These are phyloP conservation scores for Malthinus seriepunctatus DNA, from an alignment of 2,888 invertebrate genomes.

Conservation along the genomic window DNA sequence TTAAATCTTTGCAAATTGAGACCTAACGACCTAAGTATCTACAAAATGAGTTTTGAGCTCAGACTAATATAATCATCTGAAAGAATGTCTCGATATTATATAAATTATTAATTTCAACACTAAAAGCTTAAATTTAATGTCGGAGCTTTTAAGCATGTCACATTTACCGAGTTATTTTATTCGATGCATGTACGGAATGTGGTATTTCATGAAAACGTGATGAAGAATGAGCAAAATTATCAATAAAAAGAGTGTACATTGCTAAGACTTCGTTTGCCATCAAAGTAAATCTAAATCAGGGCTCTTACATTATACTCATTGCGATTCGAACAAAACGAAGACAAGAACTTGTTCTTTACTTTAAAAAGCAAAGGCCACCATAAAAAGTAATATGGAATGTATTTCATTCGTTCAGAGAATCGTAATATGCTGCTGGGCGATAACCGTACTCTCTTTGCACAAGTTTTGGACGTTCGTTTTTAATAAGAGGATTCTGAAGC, in stretches of 20 bases:
- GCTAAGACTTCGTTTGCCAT: conserved; percentile 11
- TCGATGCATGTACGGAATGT: conserved; percentile 13
- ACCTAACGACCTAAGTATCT: too few relatives aligned
- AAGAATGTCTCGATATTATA: too few relatives aligned
- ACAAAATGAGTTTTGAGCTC: too few relatives aligned
- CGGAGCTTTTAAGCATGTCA: not conserved
- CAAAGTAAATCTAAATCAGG: conserved; percentile 20
- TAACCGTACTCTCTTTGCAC: conserved; percentile 6
- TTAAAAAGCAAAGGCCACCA: conserved; percentile 13
- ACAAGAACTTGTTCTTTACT: conserved; percentile 17
- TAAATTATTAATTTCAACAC: too few relatives aligned
- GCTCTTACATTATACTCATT: conserved; percentile 17
- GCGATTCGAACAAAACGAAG: conserved; percentile 14
- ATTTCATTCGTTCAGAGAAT: conserved; percentile 20
- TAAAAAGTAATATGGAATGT: conserved; percentile 20
- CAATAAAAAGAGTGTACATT: conserved; percentile 14
- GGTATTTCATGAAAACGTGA: conserved; percentile 18
- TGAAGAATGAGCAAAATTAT: conserved; percentile 18
- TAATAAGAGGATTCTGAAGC: not conserved
- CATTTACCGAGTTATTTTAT: conserved; percentile 15
- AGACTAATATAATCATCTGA: too few relatives aligned
- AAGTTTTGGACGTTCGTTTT: not conserved
- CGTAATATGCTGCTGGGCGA: conserved; percentile 14
- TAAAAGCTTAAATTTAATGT: not conserved
- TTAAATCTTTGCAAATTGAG: too few relatives aligned